Base-by-base conservation (phyloP, 2,797 vertebrate genomes). In the Lagothrix lagotricha region DNA sequence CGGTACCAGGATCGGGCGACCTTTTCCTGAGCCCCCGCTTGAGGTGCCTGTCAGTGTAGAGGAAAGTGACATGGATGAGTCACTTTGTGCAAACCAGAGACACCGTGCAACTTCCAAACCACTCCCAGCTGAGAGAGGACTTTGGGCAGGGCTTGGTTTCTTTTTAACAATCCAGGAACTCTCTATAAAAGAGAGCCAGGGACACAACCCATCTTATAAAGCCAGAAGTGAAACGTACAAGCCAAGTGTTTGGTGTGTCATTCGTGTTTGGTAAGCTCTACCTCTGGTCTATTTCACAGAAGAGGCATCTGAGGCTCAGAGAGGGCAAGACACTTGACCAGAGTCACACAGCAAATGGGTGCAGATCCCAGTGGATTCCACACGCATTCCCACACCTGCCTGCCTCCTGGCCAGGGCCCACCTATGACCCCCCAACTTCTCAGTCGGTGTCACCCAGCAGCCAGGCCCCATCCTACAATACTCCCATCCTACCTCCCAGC, bases 1-100 rank as follows among this genome's bases (percentile, higher is more conserved):
- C 99, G 99, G 98, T 99, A 99, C 99, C 99, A 99, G 0, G 99
- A 98, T 17, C 99, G 98, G 0, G 99, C 99, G 54, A 99, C 98
- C 97, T 99, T 99, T 95, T 99, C 99, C 97, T 99, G 99, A 0
- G 99, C 99, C 76, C 99, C 99, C 0, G 99, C 99, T 96, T 99
- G 99, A 7, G 99, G 99, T 5, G 99, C 99, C 99, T 99, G 92
- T 6, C 13, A 0, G 17, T 2, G 30, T 0, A 85, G 96, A 64
- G 36, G 2, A 48, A 33, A 81, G 85, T 12, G 15, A 44, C 7
- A 24, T 0, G 5, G 52, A 75, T 5, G 3, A 46, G 61, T 87
- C n/a, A 64, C 46, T 33, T 0, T 4, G 67, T 44, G 70, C 61
- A 15, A 75, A 79, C 64, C 10, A 4, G 10, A 28, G 39, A 46